These are phyloP conservation scores for Turnix velox DNA, from an alignment of 2,113 vertebrate genomes.

Conservation along the genomic window DNA sequence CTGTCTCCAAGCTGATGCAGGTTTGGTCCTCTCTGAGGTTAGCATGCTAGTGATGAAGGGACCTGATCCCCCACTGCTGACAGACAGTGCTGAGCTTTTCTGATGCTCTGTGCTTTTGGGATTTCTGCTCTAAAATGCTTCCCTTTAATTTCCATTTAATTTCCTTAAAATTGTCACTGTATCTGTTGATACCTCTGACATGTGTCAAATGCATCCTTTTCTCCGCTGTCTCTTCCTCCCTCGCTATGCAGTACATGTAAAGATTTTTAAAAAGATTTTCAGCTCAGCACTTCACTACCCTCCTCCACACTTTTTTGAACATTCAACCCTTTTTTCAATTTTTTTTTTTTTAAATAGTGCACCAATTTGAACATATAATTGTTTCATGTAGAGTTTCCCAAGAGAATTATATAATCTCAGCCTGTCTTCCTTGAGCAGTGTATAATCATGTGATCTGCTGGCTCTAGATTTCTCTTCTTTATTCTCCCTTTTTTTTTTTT, in stretches of 20 bases:
- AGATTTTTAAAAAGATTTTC: constrained; percentile 5
- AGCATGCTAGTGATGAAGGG: not conserved
- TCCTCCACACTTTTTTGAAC: constrained; percentile 33
- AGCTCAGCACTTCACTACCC: constrained; percentile 14
- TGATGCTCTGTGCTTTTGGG: not conserved
- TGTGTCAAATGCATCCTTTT: constrained; percentile 41
- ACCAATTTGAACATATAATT: constrained; percentile 16
- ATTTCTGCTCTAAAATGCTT: constrained; percentile 29
- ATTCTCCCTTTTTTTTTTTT: not conserved
- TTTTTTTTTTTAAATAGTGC: not conserved
- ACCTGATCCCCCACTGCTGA: not conserved
- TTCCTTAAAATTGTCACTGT: constrained; percentile 47
- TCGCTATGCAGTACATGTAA: not conserved
- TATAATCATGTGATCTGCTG: constrained; percentile 18
- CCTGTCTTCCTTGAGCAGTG: not conserved
- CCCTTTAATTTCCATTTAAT: constrained; percentile 60
- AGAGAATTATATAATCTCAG: constrained; percentile 33
- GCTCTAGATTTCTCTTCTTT: not conserved
- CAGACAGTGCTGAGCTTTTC: not conserved
- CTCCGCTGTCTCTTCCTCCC: constrained; percentile 27
- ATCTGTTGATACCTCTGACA: constrained; percentile 52
- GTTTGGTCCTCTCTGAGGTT: not conserved
- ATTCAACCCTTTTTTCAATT: not conserved
- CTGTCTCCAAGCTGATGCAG: not conserved
- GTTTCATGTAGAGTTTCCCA: constrained; percentile 21